Percentiles rank a stretch among this genome's conserved stretches.
Conservation (phyloP, 2,888 invertebrate species). For the Eilema depressum region DNA sequence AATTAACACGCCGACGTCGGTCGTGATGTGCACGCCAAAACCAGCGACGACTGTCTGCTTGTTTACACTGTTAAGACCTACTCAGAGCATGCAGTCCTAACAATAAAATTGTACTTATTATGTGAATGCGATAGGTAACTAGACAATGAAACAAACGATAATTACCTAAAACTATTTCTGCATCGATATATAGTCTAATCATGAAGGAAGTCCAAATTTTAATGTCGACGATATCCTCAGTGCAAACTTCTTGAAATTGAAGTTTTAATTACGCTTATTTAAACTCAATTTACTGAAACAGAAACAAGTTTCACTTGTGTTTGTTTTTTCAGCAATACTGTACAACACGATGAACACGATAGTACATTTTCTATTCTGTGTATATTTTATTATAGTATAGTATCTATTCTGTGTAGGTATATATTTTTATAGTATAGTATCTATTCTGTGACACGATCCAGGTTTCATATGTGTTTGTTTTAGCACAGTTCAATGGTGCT, state of each 20-base stretch:
- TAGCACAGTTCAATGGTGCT: constrained; percentile 24
- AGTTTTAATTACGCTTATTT: constrained; percentile 8
- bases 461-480: constrained; percentile 5
- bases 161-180: constrained; percentile 49
- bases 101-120: constrained; percentile 55
- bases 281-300: neutral
- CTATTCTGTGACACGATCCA: no score
- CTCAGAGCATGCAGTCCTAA: constrained; percentile 30
- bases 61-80: constrained; percentile 27
- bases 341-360: neutral
- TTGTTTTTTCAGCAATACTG: neutral
- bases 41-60: neutral
- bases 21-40: constrained; percentile 59
- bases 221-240: constrained; percentile 25
- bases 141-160: constrained; percentile 51
- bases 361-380: no score
- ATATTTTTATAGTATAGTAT: no score
- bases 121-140: constrained; percentile 36
- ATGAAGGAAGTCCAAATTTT: constrained; percentile 34
- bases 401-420: no score
- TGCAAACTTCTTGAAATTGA: neutral
- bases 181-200: constrained; percentile 35
- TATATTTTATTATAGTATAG: no score
- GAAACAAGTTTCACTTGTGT: no score
- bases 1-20: constrained; percentile 61